phyloP scores from a whole-genome alignment of 2,888 invertebrate species.

The Dasypolia templi region DNA sequence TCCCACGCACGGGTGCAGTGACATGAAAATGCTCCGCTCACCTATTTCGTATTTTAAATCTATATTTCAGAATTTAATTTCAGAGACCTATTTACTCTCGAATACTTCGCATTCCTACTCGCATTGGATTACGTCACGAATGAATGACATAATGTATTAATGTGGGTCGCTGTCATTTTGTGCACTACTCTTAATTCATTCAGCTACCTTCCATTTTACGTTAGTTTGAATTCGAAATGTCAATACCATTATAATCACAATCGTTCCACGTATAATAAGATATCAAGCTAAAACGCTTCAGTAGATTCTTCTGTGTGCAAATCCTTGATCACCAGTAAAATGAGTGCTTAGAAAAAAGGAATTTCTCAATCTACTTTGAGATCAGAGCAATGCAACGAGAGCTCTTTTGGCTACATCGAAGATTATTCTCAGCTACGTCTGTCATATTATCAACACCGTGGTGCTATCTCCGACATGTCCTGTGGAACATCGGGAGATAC shows the following conservation, averaged over 20 bases:
- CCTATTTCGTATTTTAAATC: slow-evolving; percentile 49
- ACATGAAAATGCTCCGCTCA: slow-evolving; percentile 50
- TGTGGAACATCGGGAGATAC: slow-evolving; percentile 12
- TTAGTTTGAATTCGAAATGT: neutral
- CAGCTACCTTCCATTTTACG: neutral
- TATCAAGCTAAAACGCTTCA: neutral
- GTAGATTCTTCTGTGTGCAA: slow-evolving; percentile 1
- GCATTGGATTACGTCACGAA: slow-evolving; percentile 19
- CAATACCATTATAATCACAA: neutral
- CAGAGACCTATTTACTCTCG: slow-evolving; percentile 33
- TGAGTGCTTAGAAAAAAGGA: slow-evolving; percentile 48
- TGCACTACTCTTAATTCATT: slow-evolving; percentile 22
- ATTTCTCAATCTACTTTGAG: slow-evolving; percentile 27
- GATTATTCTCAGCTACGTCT: slow-evolving; percentile 81
- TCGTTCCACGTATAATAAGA: neutral
- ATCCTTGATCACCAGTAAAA: slow-evolving; percentile 22
- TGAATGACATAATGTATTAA: slow-evolving; percentile 24
- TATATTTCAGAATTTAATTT: slow-evolving; percentile 61
- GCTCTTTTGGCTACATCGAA: slow-evolving; percentile 72
- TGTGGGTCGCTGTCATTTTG: slow-evolving; percentile 39
- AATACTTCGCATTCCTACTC: slow-evolving; percentile 30
- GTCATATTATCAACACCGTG: slow-evolving; percentile 75
- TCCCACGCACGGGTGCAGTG: slow-evolving; percentile 45
- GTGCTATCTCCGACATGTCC: slow-evolving; percentile 2
- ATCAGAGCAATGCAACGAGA: slow-evolving; percentile 34